Conservation (phyloP, 1,140 invertebrate genomes). For the Amyelois transitella region DNA sequence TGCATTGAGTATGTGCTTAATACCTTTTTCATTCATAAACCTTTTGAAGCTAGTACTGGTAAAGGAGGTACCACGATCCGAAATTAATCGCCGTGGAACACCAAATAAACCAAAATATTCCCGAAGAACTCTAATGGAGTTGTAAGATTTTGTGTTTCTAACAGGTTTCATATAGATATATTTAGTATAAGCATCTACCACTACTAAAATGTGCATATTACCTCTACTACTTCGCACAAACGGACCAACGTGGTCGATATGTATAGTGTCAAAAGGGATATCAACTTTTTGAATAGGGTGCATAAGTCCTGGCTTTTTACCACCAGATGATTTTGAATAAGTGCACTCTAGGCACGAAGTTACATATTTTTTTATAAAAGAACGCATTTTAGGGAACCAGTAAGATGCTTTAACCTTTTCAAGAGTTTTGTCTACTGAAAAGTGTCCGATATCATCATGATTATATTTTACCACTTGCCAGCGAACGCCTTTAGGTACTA, state of each 20-base stretch:
- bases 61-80: neutral
- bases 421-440: neutral
- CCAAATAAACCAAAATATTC: neutral
- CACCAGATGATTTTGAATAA: neutral
- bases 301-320: neutral
- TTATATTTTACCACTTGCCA: neutral
- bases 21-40: neutral
- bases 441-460: neutral
- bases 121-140: neutral
- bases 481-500: neutral
- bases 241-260: neutral
- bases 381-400: neutral
- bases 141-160: neutral
- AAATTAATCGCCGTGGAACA: neutral
- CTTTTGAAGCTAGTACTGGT: neutral
- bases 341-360: neutral
- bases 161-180: neutral
- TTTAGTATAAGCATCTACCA: neutral
- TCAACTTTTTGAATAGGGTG: neutral
- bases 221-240: neutral
- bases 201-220: neutral
- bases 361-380: neutral
- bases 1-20: neutral
- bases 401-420: neutral
- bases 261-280: neutral